Evolutionary conservation across 2,113 vertebrate species (phyloP).

Genomic region (Syrrhaptes paradoxus): DNA sequence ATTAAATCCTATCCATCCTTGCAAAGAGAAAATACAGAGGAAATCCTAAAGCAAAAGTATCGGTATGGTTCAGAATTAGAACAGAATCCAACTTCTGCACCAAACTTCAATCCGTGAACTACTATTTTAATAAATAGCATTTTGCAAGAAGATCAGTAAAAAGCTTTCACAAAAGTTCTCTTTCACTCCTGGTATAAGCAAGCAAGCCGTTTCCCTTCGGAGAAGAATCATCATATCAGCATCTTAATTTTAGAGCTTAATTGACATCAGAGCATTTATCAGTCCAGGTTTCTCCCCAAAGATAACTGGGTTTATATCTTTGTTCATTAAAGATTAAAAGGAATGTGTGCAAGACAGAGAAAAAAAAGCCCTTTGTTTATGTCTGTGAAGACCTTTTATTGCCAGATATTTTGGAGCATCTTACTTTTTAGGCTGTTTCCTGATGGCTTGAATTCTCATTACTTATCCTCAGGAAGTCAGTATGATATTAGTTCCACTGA

Average conservation of each 20-base stretch:
- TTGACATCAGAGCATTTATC: background rate
- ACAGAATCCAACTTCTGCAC: background rate
- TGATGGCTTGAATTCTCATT: slow-evolving; percentile 39
- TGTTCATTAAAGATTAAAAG: background rate
- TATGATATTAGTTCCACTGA: slow-evolving; percentile 31
- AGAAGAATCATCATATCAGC: background rate
- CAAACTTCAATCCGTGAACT: slow-evolving; percentile 1
- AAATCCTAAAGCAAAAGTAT: slow-evolving; percentile 20
- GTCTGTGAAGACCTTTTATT: background rate
- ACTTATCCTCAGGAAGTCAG: slow-evolving; percentile 32
- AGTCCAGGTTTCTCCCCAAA: background rate
- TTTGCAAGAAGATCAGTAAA: background rate
- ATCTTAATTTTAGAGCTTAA: background rate
- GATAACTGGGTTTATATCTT: background rate
- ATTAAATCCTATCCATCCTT: background rate
- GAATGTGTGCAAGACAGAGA: background rate
- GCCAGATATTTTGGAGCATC: slow-evolving; percentile 20
- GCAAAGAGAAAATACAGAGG: slow-evolving; percentile 5
- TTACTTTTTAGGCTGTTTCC: background rate
- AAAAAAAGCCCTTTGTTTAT: background rate
- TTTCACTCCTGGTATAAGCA: background rate
- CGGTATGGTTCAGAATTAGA: background rate
- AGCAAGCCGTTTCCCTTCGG: background rate
- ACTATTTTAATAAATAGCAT: background rate
- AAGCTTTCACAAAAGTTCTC: background rate